Base-by-base conservation (phyloP, 1,140 invertebrate genomes). In the Drosophila cardini region DNA sequence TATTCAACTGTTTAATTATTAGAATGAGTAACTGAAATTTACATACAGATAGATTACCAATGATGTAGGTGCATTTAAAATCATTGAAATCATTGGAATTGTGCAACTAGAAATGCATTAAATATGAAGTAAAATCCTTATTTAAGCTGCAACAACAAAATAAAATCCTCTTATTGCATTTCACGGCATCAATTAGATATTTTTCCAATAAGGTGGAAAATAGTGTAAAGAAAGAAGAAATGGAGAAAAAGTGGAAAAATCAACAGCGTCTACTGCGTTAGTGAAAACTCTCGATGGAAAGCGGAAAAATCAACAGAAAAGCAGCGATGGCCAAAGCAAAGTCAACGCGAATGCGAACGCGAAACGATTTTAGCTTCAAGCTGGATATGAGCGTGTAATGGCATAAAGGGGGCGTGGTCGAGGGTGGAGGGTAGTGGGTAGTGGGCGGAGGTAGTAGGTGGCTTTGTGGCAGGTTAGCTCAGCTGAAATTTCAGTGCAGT, bases 231-330 rank as follows among this genome's bases (percentile, higher is more conserved):
- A 78, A 74, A 65, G 36, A 21, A 26, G 15, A 50, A 50, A 50
- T 4, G 1, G 13, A 8, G 34, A 38, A 38, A 21, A 55, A 38
- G 43, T 64, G 43, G 43, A 45, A 82, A 82, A 82, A 82, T 74
- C 79, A 74, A 60, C 64, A 82, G 50, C 40, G 48, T 32, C 57
- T 61, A 21, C 57, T 61, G 16, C n/a, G 43, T 30, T 4, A 42
- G 26, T 15, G 21, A 16, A 40, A 65, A 58, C 46, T 67, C 46
- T 70, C 48, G 34, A 9, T 52, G 72, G 80, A 57, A 78, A 67
- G 73, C 40, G 43, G 72, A 67, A 85, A 83, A 84, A 84, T 84
- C 80, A 84, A 84, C 80, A 84, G 69, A 80, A 26, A 84, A 60
- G 58, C 62, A 48, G 46, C 21, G 36, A 60, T 73, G 69, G 65